Base-by-base conservation (phyloP, 2,113 vertebrate species). In the Leucopsar rothschildi region DNA sequence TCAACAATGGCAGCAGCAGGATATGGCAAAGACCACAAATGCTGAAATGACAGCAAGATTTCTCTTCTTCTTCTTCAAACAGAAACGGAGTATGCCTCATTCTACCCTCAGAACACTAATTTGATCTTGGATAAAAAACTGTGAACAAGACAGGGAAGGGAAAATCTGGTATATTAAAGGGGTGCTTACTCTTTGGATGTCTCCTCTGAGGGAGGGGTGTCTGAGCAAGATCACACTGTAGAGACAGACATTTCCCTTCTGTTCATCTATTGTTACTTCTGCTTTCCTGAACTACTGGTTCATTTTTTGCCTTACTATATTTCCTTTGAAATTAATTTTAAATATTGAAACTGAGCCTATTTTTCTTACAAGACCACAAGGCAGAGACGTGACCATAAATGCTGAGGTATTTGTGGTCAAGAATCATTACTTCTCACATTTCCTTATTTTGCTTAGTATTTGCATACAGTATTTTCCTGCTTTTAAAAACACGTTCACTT, bases 401-500 rank as follows among this genome's bases (percentile, higher is more conserved):
- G 33, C 68, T 63, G 66, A 90, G 42, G 28, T 37, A 37, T 57
- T 60, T 91, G 64, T 92, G 64, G 63, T 64, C 83, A 92, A 92
- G 60, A 70, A 42, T 85, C 24, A 59, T 3, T 44, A 21, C 75
- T 64, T 88, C 25, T 75, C 35, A 69, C 39, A 21, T 85, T 91
- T 96, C 69, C 82, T 78, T 81, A 73, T 40, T 84, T 69, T 83
- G 42, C 10, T 92, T 90, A 94, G 42, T 66, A 50, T 82, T 91
- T 92, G 61, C 63, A 83, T 72, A 66, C 55, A 50, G 52, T 50
- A 64, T 81, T 82, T 63, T 69, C 63, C 60, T 76, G 94, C 86
- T 86, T 88, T 77, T 31, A 45, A 72, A 79, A 82, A 44, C 37
- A 81, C 27, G 50, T 90, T 94, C 37, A 60, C 53, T 82, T 96